phyloP scores from a whole-genome alignment of 2,797 vertebrate genomes.

The Neopelma chrysocephalum region DNA sequence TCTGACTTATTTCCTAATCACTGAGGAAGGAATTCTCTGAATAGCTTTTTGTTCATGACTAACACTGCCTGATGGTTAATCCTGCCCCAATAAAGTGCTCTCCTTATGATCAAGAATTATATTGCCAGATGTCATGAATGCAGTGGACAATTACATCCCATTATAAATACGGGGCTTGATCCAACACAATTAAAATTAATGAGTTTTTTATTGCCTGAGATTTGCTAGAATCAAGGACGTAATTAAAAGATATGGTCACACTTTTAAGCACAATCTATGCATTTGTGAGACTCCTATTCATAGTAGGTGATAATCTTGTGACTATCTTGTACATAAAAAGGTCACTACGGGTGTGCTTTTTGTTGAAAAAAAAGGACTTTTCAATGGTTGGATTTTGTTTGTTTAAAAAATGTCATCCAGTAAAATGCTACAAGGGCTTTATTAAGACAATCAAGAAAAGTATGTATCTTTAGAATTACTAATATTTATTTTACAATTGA shows the following conservation, averaged over 20 bases:
- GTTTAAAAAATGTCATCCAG: neutral
- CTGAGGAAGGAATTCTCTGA: neutral
- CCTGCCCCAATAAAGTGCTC: neutral
- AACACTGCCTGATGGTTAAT: neutral
- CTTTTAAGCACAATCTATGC: neutral
- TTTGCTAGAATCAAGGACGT: constrained; percentile 10
- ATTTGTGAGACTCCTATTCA: neutral
- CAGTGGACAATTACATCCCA: constrained; percentile 4
- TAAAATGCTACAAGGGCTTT: neutral
- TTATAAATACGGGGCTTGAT: neutral
- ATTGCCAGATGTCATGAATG: constrained; percentile 25
- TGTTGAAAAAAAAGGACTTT: neutral
- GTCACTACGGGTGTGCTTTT: neutral
- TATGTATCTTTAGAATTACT: neutral
- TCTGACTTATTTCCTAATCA: neutral
- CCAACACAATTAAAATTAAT: constrained; percentile 43
- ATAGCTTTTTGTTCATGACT: neutral
- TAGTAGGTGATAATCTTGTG: neutral
- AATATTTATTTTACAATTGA: neutral
- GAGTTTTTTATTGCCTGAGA: neutral
- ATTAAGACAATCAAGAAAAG: neutral
- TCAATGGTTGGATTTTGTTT: neutral
- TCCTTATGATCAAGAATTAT: neutral
- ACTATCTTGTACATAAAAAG: neutral
- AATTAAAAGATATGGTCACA: neutral